Percentiles rank a stretch among this genome's conserved stretches.
Conservation (phyloP, 2,888 invertebrate genomes). For the Drosophila meridionalis region DNA sequence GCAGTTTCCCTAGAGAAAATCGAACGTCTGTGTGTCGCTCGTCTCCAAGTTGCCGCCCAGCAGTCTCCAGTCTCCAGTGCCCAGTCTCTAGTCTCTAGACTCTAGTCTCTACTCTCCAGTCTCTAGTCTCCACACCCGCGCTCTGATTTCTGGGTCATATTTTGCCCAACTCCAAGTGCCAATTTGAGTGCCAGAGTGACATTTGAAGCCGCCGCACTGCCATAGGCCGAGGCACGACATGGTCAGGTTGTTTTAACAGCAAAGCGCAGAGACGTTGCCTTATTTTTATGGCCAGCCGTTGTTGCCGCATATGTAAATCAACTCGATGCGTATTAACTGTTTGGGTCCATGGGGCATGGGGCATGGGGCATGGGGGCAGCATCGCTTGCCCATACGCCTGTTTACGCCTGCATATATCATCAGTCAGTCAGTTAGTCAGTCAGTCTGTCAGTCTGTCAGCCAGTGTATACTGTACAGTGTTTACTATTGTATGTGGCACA, state of each 20-base stretch:
- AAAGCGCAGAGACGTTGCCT: constrained; percentile 50
- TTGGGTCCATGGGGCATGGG: not conserved
- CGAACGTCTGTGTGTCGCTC: constrained; percentile 12
- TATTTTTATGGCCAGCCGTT: constrained; percentile 61
- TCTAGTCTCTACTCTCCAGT: constrained; percentile 19
- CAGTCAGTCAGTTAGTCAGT: not conserved
- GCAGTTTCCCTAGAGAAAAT: constrained; percentile 70
- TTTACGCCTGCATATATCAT: constrained; percentile 6
- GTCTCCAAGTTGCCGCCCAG: constrained; percentile 49
- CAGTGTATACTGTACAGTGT: not conserved
- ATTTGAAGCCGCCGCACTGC: constrained; percentile 68
- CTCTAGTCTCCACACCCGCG: constrained; percentile 46
- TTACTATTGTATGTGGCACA: constrained; percentile 11
- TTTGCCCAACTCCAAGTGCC: constrained; percentile 69
- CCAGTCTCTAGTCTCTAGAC: not conserved
- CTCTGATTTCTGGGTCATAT: constrained; percentile 76
- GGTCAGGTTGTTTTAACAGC: constrained; percentile 76
- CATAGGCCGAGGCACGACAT: constrained; percentile 57
- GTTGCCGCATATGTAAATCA: constrained; percentile 70
- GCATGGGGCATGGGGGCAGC: not conserved
- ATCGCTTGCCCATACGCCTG: not conserved
- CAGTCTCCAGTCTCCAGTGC: constrained; percentile 45
- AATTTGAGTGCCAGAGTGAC: constrained; percentile 63
- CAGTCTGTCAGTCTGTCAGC: not conserved
- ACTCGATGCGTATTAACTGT: constrained; percentile 56